Conservation (phyloP, 2,797 vertebrate genomes). For the Pagetopsis macropterus region DNA sequence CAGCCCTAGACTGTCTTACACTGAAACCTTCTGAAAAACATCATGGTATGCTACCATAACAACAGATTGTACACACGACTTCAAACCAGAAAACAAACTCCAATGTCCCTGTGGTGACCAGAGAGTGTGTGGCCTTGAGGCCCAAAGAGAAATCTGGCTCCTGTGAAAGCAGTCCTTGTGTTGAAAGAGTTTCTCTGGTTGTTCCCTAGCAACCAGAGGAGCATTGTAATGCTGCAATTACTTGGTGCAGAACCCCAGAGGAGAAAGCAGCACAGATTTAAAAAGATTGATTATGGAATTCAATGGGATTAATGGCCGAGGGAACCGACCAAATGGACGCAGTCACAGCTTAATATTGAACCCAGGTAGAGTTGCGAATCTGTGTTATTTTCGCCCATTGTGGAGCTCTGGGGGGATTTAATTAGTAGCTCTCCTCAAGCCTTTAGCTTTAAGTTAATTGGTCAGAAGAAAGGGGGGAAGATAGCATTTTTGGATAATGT, state of each 20-base stretch:
- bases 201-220: slow-evolving; percentile 80
- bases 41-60: not conserved
- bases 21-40: not conserved
- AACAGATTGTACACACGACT: slow-evolving; percentile 11
- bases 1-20: not conserved
- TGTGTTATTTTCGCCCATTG: slow-evolving; percentile 54
- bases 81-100: slow-evolving; percentile 8
- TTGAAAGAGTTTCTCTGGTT: slow-evolving; percentile 59
- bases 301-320: slow-evolving; percentile 20
- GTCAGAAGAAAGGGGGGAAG: slow-evolving; percentile 49
- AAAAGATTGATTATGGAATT: slow-evolving; percentile 70
- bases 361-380: slow-evolving; percentile 16
- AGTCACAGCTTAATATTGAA: slow-evolving; percentile 35
- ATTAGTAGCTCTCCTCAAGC: slow-evolving; percentile 55
- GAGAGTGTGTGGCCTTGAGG: slow-evolving; percentile 49
- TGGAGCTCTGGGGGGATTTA: slow-evolving; percentile 57
- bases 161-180: slow-evolving; percentile 38
- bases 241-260: slow-evolving; percentile 38
- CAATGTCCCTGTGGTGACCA: slow-evolving; percentile 5
- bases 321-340: slow-evolving; percentile 37
- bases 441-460: slow-evolving; percentile 69
- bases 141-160: slow-evolving; percentile 48
- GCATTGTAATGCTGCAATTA: slow-evolving; percentile 59
- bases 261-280: slow-evolving; percentile 52
- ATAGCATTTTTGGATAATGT: slow-evolving; percentile 57